These are phyloP conservation scores for Rhinatrema bivittatum DNA, from an alignment of 2,797 vertebrate species.

Conservation along the genomic window DNA sequence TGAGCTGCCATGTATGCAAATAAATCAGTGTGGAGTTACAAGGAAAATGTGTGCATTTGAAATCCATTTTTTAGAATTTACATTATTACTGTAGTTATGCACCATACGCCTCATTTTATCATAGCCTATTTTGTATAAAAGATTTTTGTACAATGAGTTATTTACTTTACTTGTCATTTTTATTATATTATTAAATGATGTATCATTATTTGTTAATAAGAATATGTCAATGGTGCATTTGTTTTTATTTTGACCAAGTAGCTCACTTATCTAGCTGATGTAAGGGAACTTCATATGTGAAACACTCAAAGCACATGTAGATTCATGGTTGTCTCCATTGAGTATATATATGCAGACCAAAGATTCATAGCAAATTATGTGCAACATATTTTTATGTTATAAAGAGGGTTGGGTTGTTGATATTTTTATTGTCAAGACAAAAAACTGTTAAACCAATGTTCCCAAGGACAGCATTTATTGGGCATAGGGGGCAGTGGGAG, in stretches of 20 bases:
- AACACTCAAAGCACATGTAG: slow-evolving; percentile 29
- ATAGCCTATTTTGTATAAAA: slow-evolving; percentile 55
- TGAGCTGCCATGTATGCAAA: slow-evolving; percentile 40
- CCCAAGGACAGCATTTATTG: slow-evolving; percentile 35
- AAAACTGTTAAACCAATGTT: slow-evolving; percentile 44
- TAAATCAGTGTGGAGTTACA: slow-evolving; percentile 25
- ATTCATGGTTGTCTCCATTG: slow-evolving; percentile 20
- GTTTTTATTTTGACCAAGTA: slow-evolving; percentile 26
- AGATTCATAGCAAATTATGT: slow-evolving; percentile 38
- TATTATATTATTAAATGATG: slow-evolving; percentile 22
- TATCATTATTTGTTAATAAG: slow-evolving; percentile 41
- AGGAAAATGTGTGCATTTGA: slow-evolving; percentile 34
- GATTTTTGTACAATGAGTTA: slow-evolving; percentile 53
- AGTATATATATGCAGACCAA: slow-evolving; percentile 41
- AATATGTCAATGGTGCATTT: slow-evolving; percentile 23
- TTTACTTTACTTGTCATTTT: slow-evolving; percentile 54
- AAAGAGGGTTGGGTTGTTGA: slow-evolving; percentile 33
- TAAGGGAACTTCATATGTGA: slow-evolving; percentile 34
- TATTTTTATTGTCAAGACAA: slow-evolving; percentile 31
- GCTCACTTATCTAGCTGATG: slow-evolving; percentile 29
- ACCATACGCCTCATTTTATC: slow-evolving; percentile 53
- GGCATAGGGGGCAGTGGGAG: too few species aligned
- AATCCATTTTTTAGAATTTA: slow-evolving; percentile 45
- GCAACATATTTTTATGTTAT: slow-evolving; percentile 39
- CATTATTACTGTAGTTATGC: slow-evolving; percentile 60